A percentile compares a stretch with the other conserved stretches of the same genome.
These are phyloP conservation scores for Hyles lineata DNA, from an alignment of 2,888 invertebrate genomes.

Conservation along the genomic window DNA sequence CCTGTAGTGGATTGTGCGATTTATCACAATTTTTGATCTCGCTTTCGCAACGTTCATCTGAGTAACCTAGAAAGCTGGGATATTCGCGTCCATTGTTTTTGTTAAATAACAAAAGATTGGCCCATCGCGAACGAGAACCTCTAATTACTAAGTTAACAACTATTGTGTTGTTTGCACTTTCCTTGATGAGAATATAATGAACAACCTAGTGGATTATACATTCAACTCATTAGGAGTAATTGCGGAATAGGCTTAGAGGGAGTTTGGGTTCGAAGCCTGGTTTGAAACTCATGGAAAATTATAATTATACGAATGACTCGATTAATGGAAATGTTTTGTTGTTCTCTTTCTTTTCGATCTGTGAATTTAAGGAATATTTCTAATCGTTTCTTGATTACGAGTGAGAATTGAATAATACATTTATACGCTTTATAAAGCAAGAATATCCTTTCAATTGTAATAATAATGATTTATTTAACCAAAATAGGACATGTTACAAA, in stretches of 20 bases:
- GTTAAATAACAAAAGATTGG: constrained; percentile 39
- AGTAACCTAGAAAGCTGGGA: constrained; percentile 42
- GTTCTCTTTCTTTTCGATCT: too few relatives aligned
- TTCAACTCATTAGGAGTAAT: not conserved
- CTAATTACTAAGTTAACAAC: constrained; percentile 40
- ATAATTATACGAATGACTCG: too few relatives aligned
- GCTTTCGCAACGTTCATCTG: constrained; percentile 16
- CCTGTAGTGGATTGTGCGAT: not conserved
- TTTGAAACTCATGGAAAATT: not conserved
- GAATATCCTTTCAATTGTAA: too few relatives aligned
- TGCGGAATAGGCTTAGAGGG: not conserved
- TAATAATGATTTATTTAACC: too few relatives aligned
- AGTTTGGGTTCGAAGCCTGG: not conserved
- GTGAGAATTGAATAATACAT: too few relatives aligned
- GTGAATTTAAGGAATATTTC: too few relatives aligned
- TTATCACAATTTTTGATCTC: constrained; percentile 27
- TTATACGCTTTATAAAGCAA: too few relatives aligned
- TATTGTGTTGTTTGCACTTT: constrained; percentile 35
- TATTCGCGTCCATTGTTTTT: constrained; percentile 39
- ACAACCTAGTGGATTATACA: not conserved
- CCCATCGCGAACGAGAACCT: constrained; percentile 30
- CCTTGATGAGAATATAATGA: constrained; percentile 20
- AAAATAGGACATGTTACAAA: too few relatives aligned
- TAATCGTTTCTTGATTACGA: too few relatives aligned
- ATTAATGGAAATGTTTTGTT: too few relatives aligned